Conservation (phyloP, 2,888 invertebrate species). For the Synergus itoensis region DNA sequence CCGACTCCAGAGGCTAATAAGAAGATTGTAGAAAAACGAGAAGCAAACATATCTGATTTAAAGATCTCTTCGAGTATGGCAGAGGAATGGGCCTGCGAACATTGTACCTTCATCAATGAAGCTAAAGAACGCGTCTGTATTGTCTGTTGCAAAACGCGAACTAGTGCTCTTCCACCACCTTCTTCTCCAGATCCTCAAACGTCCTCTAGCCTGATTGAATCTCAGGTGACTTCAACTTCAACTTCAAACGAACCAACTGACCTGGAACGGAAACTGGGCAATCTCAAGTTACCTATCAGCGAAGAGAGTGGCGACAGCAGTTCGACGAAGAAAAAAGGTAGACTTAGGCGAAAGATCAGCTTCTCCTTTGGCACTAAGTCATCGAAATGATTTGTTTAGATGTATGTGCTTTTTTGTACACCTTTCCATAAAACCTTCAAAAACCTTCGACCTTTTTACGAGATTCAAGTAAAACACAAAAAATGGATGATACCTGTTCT, state of each 20-base stretch:
- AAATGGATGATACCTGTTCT: background rate
- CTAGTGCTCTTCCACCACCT: slow-evolving; percentile 68
- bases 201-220: background rate
- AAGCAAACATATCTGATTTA: background rate
- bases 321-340: slow-evolving; percentile 82
- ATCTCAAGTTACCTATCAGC: slow-evolving; percentile 64
- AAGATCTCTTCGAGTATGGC: slow-evolving; percentile 43
- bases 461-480: background rate
- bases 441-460: background rate
- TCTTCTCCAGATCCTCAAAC: slow-evolving; percentile 51
- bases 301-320: slow-evolving; percentile 75
- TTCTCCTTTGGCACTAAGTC: slow-evolving; percentile 87
- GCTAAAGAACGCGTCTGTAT: slow-evolving; percentile 88
- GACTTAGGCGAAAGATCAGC: slow-evolving; percentile 86
- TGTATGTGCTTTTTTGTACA: slow-evolving; percentile 37
- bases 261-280: slow-evolving; percentile 60
- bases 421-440: background rate
- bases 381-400: slow-evolving; percentile 68
- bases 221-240: background rate
- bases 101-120: slow-evolving; percentile 93
- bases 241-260: slow-evolving; percentile 51
- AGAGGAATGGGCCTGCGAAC: slow-evolving; percentile 90
- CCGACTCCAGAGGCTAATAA: background rate
- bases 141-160: slow-evolving; percentile 90
- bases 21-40: slow-evolving; percentile 25